Evolutionary conservation across 2,113 vertebrate species (phyloP).

Genomic region (Ciconia stormi): DNA sequence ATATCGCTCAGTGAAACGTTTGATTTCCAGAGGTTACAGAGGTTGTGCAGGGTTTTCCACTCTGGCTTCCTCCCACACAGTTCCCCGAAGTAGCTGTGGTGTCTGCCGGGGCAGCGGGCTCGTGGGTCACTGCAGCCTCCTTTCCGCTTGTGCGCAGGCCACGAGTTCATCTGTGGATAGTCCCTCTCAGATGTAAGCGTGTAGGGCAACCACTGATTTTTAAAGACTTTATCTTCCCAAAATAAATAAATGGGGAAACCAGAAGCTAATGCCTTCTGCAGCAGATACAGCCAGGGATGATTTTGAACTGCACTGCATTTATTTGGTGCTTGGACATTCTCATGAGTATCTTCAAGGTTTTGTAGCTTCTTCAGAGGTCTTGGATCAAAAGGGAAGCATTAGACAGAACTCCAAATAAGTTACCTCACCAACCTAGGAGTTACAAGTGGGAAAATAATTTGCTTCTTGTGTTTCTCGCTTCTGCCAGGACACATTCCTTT

Average conservation of each 20-base stretch:
- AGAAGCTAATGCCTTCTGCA: background rate
- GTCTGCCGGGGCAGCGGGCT: rapidly evolving
- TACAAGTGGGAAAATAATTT: background rate
- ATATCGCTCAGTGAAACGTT: rapidly evolving
- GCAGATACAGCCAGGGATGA: background rate
- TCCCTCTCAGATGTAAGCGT: rapidly evolving
- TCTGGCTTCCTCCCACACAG: background rate
- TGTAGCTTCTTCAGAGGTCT: background rate
- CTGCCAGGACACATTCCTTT: background rate
- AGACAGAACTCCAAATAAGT: background rate
- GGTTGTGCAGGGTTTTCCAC: background rate
- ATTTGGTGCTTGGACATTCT: background rate
- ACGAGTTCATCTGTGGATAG: rapidly evolving
- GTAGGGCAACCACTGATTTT: no score
- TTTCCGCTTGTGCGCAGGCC: rapidly evolving
- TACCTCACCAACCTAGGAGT: background rate
- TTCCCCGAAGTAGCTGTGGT: background rate
- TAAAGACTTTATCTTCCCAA: background rate
- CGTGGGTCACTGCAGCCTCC: no score
- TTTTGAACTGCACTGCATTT: rapidly evolving
- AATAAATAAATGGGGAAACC: background rate
- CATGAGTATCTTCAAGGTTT: background rate
- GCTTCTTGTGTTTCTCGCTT: background rate
- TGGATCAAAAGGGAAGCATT: background rate
- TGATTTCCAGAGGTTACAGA: background rate